These are phyloP conservation scores for Diogma glabrata DNA, from an alignment of 2,888 invertebrate species.

Conservation along the genomic window DNA sequence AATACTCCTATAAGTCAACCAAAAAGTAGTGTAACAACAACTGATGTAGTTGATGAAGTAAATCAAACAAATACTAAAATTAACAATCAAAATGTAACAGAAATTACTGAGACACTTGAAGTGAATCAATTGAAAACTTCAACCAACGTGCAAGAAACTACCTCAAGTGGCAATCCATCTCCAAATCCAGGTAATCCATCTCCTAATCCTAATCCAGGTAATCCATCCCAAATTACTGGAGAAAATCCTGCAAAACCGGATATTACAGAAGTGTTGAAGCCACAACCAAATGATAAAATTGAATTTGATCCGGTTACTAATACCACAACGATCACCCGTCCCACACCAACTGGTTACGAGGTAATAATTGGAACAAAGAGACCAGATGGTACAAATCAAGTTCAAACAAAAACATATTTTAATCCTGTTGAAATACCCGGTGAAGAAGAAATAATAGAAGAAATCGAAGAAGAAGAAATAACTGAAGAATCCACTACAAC, in stretches of 20 bases:
- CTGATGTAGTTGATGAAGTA: no score
- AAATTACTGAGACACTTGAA: no score
- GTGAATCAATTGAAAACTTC: no score
- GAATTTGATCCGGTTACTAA: conserved; percentile 31
- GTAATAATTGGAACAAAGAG: not conserved
- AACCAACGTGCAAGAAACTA: conserved; percentile 10
- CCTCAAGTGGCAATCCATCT: not conserved
- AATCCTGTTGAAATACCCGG: conserved; percentile 4
- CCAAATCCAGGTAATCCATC: not conserved
- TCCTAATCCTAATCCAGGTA: not conserved
- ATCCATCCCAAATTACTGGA: conserved; percentile 13
- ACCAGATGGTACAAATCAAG: not conserved
- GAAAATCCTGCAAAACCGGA: not conserved
- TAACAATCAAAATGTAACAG: no score
- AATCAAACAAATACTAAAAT: no score
- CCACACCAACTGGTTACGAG: not conserved
- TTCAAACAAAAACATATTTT: conserved; percentile 7
- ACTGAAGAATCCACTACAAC: not conserved
- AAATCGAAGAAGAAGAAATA: not conserved
- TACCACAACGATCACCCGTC: conserved; percentile 29
- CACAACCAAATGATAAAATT: conserved; percentile 29
- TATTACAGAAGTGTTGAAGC: conserved; percentile 2
- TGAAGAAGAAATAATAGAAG: not conserved
- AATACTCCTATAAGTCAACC: no score
- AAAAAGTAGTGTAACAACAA: no score